A percentile compares a stretch with the other conserved stretches of the same genome.
These are phyloP conservation scores for Frieseomelitta varia DNA, from an alignment of 1,140 invertebrate genomes.

Conservation along the genomic window DNA sequence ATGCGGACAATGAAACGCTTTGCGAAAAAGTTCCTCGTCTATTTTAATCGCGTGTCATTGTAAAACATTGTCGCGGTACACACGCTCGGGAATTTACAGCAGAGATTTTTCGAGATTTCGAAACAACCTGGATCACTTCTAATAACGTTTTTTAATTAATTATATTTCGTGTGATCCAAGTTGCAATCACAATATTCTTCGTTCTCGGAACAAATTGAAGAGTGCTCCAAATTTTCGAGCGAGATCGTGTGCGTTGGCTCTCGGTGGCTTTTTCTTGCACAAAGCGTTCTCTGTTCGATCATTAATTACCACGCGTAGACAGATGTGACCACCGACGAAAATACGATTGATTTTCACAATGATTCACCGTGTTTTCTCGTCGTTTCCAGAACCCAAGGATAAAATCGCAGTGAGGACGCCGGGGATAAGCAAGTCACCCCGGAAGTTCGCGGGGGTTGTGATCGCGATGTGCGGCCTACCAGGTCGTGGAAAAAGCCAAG, in stretches of 20 bases:
- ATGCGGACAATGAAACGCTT: not conserved
- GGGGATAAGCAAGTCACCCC: slow-evolving; percentile 77
- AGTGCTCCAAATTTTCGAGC: too few species aligned
- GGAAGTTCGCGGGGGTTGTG: slow-evolving; percentile 88
- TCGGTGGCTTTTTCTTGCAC: not conserved
- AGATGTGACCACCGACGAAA: not conserved
- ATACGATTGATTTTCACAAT: slow-evolving; percentile 3
- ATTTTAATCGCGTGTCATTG: not conserved
- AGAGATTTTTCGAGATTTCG: too few species aligned
- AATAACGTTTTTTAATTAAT: too few species aligned
- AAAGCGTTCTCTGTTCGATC: not conserved
- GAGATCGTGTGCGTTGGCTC: too few species aligned
- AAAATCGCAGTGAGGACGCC: slow-evolving; percentile 62
- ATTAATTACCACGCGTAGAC: too few species aligned
- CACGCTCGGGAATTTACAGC: too few species aligned
- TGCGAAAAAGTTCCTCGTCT: not conserved
- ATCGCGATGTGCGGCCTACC: slow-evolving; percentile 96
- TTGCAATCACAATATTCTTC: too few species aligned
- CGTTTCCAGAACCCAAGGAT: slow-evolving; percentile 72
- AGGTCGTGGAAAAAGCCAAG: slow-evolving; percentile 94
- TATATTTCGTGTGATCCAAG: too few species aligned
- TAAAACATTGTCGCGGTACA: too few species aligned
- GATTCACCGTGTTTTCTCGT: not conserved
- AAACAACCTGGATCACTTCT: too few species aligned
- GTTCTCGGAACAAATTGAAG: too few species aligned